phyloP scores from a whole-genome alignment of 2,888 invertebrate species.

The Apamea monoglypha region DNA sequence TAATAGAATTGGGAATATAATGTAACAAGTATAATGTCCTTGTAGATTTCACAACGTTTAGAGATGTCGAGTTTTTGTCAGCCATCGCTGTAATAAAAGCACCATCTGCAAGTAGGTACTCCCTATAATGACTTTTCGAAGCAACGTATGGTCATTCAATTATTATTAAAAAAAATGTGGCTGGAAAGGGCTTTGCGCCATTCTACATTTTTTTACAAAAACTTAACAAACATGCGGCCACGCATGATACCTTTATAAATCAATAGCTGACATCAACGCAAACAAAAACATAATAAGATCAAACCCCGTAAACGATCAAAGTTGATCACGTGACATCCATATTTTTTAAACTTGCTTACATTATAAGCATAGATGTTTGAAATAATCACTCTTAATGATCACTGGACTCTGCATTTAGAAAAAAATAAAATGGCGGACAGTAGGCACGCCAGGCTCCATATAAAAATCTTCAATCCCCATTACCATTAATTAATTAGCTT shows the following conservation, averaged over 20 bases:
- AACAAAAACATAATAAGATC: too few species aligned
- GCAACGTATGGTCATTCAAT: neutral
- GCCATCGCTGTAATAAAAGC: neutral
- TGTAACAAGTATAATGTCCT: neutral
- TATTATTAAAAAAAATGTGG: neutral
- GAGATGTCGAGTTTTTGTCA: neutral
- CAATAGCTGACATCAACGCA: neutral
- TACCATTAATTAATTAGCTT: neutral
- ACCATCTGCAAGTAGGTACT: neutral
- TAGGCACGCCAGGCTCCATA: too few species aligned
- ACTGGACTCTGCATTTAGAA: too few species aligned
- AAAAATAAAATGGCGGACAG: too few species aligned
- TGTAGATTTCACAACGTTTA: neutral
- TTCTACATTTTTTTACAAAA: too few species aligned
- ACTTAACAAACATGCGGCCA: too few species aligned
- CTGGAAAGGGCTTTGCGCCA: neutral
- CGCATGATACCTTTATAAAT: neutral
- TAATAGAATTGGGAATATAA: slow-evolving; percentile 1
- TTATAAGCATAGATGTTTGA: too few species aligned
- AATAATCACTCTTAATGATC: too few species aligned
- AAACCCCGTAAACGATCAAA: too few species aligned
- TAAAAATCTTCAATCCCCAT: too few species aligned
- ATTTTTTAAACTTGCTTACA: too few species aligned
- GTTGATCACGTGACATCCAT: too few species aligned
- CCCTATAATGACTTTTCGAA: neutral